Evolutionary conservation across 2,888 invertebrate species (phyloP), one percentile per base, ranked within the genome.

Genomic region (Drosophila cognata): DNA sequence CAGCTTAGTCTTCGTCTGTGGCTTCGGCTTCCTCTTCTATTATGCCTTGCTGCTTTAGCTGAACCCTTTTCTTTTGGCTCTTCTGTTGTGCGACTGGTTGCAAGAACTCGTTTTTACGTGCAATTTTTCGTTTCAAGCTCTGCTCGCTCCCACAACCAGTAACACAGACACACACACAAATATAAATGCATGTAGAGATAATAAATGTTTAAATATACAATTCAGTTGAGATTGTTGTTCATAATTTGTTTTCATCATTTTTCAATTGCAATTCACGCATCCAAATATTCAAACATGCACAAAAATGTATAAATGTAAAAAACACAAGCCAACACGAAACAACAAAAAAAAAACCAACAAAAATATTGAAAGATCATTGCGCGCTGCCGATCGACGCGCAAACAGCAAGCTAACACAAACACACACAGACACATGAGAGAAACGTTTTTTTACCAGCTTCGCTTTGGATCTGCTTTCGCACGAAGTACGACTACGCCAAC

Each of bases 91-190:
- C 60, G 82, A 82, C 81, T 77, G 76, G 80, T 79, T 82, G 86
- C 82, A 82, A 77, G 82, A 87, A 87, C 87, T 53, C 71, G 87
- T 87, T 87, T 87, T 41, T 33, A 59, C 58, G 84, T 87, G 86
- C 88, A 86, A 87, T 88, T 87, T 88, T 80, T 72, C 69, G 51
- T 53, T 77, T 58, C 21, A 63, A 63, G 33, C 68, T 71, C 35
- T 50, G 61, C 62, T 72, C 41, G 64, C 66, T 69, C 58, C 58
- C 82, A 70, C 71, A 67, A 72, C 53, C 56, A 62, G 56, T 38
- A 56, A n/a, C 71, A 74, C 57, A 43, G 31, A 43, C 36, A 59
- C 25, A 51, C 51, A 66, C 35, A 31, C 33, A 66, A n/a, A 38
- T 4, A 13, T 28, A 56, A 28, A 38, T 56, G 18, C 28, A 28